Evolutionary conservation across 2,113 vertebrate species (phyloP).

Genomic region (Apistogramma diplotaenia): DNA sequence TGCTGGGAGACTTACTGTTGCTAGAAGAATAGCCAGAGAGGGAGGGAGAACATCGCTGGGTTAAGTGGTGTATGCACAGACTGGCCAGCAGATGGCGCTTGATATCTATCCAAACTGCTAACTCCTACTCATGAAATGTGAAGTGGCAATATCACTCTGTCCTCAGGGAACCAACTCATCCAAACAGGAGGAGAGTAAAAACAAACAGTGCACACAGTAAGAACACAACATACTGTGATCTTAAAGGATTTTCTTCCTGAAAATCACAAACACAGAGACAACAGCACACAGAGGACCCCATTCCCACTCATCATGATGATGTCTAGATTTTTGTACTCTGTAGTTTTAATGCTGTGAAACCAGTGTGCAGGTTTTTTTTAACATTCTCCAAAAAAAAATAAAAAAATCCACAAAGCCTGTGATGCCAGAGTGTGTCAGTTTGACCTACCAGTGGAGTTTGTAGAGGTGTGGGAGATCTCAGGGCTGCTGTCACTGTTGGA

Average conservation of each 20-base stretch:
- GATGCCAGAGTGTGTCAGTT: neutral
- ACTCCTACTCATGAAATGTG: neutral
- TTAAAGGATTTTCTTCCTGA: neutral
- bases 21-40: constrained; percentile 17
- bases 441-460: constrained; percentile 88
- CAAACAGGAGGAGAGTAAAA: neutral
- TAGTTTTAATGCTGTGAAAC: neutral
- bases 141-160: neutral
- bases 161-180: neutral
- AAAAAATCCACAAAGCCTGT: neutral
- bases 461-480: constrained; percentile 91
- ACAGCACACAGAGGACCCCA: neutral
- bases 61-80: neutral
- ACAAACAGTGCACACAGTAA: neutral
- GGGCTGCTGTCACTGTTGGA: constrained; percentile 88
- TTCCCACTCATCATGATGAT: neutral
- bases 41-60: neutral
- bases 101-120: neutral
- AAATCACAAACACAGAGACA: neutral
- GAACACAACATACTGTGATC: neutral
- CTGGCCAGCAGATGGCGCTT: constrained; percentile 56
- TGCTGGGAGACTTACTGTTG: constrained; percentile 91
- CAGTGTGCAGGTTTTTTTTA: neutral
- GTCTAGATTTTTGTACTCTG: neutral
- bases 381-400: neutral